Percentiles rank a stretch among this genome's conserved stretches.
Conservation (phyloP, 2,888 invertebrate genomes). For the Agrochola macilenta region DNA sequence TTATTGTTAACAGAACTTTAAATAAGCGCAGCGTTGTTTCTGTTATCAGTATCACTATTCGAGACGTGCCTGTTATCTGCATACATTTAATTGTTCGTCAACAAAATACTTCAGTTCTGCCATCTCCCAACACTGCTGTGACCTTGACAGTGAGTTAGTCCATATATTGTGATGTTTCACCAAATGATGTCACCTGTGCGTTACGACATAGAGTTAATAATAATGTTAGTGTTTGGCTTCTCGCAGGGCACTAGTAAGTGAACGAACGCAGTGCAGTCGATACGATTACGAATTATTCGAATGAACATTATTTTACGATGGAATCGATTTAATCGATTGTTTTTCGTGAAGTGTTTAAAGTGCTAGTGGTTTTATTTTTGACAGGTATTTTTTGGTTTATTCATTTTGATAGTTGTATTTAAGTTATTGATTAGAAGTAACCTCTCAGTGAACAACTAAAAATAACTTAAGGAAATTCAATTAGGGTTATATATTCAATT, state of each 20-base stretch:
- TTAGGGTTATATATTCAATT: not conserved
- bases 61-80: slow-evolving; percentile 36
- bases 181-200: slow-evolving; percentile 83
- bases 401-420: not conserved
- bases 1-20: not conserved
- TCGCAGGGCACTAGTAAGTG: slow-evolving; percentile 78
- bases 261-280: slow-evolving; percentile 72
- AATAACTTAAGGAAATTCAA: not conserved
- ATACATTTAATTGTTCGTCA: slow-evolving; percentile 22
- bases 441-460: not conserved
- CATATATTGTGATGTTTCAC: slow-evolving; percentile 75
- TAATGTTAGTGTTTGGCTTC: slow-evolving; percentile 84
- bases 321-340: slow-evolving; percentile 57
- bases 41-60: slow-evolving; percentile 22
- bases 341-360: slow-evolving; percentile 57
- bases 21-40: not conserved
- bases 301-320: slow-evolving; percentile 61
- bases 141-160: slow-evolving; percentile 77
- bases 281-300: slow-evolving; percentile 69
- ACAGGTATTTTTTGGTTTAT: slow-evolving; percentile 51
- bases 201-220: slow-evolving; percentile 86
- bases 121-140: slow-evolving; percentile 60
- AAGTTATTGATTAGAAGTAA: not conserved
- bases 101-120: slow-evolving; percentile 39
- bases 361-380: slow-evolving; percentile 40